Evolutionary conservation across 1,140 invertebrate species (phyloP).

Genomic region (Cherax quadricarinatus): DNA sequence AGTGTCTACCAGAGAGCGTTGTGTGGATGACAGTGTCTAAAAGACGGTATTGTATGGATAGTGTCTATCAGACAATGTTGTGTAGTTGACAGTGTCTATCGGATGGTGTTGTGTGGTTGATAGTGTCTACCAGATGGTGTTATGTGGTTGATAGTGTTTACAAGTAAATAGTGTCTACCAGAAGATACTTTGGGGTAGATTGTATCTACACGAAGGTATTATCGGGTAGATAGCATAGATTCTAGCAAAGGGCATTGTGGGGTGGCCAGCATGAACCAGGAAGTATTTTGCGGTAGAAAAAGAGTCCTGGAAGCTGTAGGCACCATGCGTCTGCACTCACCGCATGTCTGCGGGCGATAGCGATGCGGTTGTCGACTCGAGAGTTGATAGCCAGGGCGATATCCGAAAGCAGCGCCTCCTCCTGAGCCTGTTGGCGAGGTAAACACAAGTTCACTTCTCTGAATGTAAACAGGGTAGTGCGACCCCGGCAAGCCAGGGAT

Average conservation of each 20-base stretch:
- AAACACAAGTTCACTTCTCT: background rate
- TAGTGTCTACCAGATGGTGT: background rate
- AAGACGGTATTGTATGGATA: too few species aligned
- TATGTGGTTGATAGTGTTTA: background rate
- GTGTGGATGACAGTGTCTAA: too few species aligned
- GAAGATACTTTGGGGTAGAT: background rate
- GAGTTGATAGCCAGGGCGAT: slow-evolving; percentile 89
- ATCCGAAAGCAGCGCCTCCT: slow-evolving; percentile 90
- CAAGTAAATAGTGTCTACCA: background rate
- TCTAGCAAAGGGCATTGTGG: background rate
- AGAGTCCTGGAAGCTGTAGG: too few species aligned
- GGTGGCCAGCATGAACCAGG: too few species aligned
- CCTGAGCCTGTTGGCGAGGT: slow-evolving; percentile 85
- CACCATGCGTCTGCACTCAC: slow-evolving; percentile 77
- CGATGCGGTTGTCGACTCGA: slow-evolving; percentile 94
- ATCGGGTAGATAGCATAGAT: too few species aligned
- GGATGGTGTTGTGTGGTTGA: background rate
- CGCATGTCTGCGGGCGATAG: slow-evolving; percentile 94
- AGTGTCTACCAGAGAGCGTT: too few species aligned
- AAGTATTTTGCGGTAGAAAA: too few species aligned
- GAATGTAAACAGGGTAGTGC: too few species aligned
- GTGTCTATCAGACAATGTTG: too few species aligned
- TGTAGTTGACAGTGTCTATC: too few species aligned
- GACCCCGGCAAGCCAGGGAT: too few species aligned
- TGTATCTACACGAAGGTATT: too few species aligned